phyloP scores from a whole-genome alignment of 1,140 invertebrate genomes.

The Saccostrea echinata region DNA sequence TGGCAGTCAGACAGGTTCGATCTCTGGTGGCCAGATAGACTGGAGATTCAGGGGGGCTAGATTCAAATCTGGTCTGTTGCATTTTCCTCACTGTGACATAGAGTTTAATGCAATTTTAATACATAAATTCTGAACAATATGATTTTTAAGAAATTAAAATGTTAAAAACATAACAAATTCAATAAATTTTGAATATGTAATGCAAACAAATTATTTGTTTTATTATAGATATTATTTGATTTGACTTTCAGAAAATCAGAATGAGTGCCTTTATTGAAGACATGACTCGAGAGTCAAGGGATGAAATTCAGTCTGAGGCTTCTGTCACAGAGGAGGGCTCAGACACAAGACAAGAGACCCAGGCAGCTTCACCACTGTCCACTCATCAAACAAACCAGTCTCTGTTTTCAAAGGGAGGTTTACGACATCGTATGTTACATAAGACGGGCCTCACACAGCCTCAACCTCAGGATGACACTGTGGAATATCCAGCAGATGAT shows the following conservation, averaged over 20 bases:
- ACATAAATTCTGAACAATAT: too few relatives aligned
- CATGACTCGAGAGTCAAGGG: background rate
- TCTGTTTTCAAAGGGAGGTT: background rate
- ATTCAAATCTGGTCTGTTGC: too few relatives aligned
- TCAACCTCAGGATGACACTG: constrained; percentile 13
- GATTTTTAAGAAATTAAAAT: too few relatives aligned
- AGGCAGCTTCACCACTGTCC: background rate
- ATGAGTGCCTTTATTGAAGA: constrained; percentile 19
- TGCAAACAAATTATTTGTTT: too few relatives aligned
- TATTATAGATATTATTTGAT: background rate
- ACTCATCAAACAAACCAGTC: background rate
- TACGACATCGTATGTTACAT: background rate
- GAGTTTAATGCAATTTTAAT: too few relatives aligned
- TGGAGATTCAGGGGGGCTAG: too few relatives aligned
- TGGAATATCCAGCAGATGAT: constrained; percentile 67
- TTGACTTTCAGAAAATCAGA: background rate
- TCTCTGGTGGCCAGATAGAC: too few relatives aligned
- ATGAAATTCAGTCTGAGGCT: background rate
- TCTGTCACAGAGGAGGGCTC: background rate
- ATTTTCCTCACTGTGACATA: too few relatives aligned
- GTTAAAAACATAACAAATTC: too few relatives aligned
- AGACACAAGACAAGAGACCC: background rate
- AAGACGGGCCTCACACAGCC: background rate
- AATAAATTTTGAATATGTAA: too few relatives aligned
- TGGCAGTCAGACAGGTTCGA: too few relatives aligned